Conservation (phyloP, 1,140 invertebrate species). For the Bicyclus anynana region DNA sequence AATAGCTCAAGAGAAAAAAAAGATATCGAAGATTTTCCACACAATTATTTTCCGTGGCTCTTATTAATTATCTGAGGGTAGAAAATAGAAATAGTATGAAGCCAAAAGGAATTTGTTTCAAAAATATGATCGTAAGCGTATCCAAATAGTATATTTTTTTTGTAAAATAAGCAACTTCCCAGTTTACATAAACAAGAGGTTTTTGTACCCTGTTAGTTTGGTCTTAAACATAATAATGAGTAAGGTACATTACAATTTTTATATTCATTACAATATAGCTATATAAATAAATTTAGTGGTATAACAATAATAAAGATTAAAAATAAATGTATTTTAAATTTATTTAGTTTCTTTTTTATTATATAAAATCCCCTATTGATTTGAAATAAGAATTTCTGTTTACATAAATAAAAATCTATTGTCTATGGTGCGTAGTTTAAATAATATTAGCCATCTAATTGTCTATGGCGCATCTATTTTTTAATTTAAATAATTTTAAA, state of each 20-base stretch:
- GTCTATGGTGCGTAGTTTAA: background rate
- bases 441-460: background rate
- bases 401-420: too few relatives aligned
- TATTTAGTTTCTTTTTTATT: too few relatives aligned
- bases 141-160: constrained; percentile 33
- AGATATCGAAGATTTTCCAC: too few relatives aligned
- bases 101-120: constrained; percentile 15
- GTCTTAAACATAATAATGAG: constrained; percentile 3
- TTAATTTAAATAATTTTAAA: background rate
- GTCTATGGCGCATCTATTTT: background rate
- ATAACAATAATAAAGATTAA: too few relatives aligned
- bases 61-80: background rate
- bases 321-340: too few relatives aligned
- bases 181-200: constrained; percentile 6
- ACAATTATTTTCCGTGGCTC: background rate
- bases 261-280: background rate
- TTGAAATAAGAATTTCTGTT: too few relatives aligned
- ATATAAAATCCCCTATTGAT: too few relatives aligned
- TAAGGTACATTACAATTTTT: background rate
- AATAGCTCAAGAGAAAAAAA: too few relatives aligned
- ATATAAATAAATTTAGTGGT: background rate
- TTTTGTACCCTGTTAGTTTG: constrained; percentile 40
- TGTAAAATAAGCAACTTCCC: constrained; percentile 13
- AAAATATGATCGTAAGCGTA: constrained; percentile 37
- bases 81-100: constrained; percentile 7